phyloP scores from a whole-genome alignment of 2,888 invertebrate species.

The Lymantria monacha region DNA sequence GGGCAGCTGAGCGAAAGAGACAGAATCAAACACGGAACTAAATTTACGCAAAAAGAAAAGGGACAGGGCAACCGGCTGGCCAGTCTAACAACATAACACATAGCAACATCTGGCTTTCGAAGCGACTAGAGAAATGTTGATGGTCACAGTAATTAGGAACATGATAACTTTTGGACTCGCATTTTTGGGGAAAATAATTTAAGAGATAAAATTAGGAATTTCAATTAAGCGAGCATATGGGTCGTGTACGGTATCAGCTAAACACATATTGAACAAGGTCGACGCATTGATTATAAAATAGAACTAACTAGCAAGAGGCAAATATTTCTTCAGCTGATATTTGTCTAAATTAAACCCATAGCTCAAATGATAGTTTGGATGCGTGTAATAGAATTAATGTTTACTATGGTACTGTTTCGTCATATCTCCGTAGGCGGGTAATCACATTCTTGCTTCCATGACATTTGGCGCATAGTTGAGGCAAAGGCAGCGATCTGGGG shows the following conservation, averaged over 20 bases:
- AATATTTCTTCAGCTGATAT: slow-evolving; percentile 55
- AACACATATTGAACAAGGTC: slow-evolving; percentile 37
- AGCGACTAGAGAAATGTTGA: slow-evolving; percentile 65
- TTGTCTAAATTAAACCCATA: slow-evolving; percentile 33
- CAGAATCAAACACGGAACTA: slow-evolving; percentile 49
- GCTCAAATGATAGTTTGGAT: slow-evolving; percentile 18
- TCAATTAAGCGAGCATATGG: slow-evolving; percentile 12
- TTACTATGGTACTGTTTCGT: slow-evolving; percentile 33
- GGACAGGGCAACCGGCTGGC: slow-evolving; percentile 52
- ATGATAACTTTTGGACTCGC: slow-evolving; percentile 42
- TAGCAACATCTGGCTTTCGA: slow-evolving; percentile 64
- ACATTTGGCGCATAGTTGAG: slow-evolving; percentile 63
- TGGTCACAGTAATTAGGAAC: slow-evolving; percentile 56
- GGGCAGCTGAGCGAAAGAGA: slow-evolving; percentile 54
- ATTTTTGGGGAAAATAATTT: neutral
- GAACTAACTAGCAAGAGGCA: slow-evolving; percentile 41
- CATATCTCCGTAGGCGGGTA: slow-evolving; percentile 42
- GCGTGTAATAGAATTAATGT: slow-evolving; percentile 24
- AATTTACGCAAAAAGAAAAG: slow-evolving; percentile 60
- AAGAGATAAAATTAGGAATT: neutral
- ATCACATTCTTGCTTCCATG: slow-evolving; percentile 65
- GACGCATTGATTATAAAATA: slow-evolving; percentile 41
- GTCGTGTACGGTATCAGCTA: slow-evolving; percentile 25
- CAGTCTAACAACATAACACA: slow-evolving; percentile 60
- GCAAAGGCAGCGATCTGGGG: slow-evolving; percentile 48